Base-by-base conservation (phyloP, 1,140 invertebrate genomes). In the Popillia japonica region DNA sequence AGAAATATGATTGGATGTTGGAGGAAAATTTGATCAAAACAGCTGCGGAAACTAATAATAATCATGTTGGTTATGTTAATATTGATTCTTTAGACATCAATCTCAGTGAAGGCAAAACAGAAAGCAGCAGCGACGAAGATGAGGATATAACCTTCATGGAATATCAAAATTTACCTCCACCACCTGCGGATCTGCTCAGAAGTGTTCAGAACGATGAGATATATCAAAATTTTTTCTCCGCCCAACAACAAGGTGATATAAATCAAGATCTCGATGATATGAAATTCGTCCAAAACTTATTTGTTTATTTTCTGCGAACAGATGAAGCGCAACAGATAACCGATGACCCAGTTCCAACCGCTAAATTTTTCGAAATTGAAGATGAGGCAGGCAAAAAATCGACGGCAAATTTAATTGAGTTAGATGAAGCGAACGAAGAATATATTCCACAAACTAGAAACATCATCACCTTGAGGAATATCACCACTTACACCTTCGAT, bases 281-380 rank as follows among this genome's bases (percentile, higher is more conserved):
- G 48, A 55, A 55, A 55, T 55, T 17, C 48, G 48, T 55, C 6
- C 48, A 55, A 55, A 55, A 55, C 2, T 55, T 55, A 55, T 55
- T 55, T 55, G 48, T 55, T 55, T 55, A 55, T 55, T 55, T 55
- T 55, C 48, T 55, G 48, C 48, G 48, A 55, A 55, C 48, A 55
- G 48, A 55, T 55, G 48, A 55, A n/a, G 48, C 48, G 17, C n/a
- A 55, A 55, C 14, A 55, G 48, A 17, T 17, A 17, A n/a, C 6
- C 3, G 17, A 17, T n/a, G 14, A 55, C 6, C 48, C 48, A 17
- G 17, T 17, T 7, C 11, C 48, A 2, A 48, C 48, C 14, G 14
- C 48, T 3, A 55, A 17, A 17, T 17, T 48, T 11, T 3, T 48
- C 10, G 48, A 55, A 55, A 55, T 55, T 6, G 11, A n/a, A 55